Percentiles rank a stretch among this genome's conserved stretches.
phyloP scores from a whole-genome alignment of 2,888 invertebrate species.

The Tetheella fluctuosa region DNA sequence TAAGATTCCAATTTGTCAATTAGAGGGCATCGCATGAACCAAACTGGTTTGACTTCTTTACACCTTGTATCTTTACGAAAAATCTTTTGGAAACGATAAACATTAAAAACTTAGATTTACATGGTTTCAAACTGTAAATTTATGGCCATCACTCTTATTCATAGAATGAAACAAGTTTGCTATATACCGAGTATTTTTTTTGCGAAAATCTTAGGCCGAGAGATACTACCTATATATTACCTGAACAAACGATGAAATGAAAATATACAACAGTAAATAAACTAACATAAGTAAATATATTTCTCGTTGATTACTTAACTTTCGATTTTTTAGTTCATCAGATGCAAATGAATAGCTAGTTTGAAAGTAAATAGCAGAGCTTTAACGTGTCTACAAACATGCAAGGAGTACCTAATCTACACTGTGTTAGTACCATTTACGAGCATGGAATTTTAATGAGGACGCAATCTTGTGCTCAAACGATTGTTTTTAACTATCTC shows the following conservation, averaged over 20 bases:
- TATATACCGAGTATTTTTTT: too few species aligned
- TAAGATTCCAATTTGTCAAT: constrained; percentile 90
- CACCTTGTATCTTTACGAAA: constrained; percentile 70
- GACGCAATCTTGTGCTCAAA: constrained; percentile 18
- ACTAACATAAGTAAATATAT: background rate
- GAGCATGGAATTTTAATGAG: constrained; percentile 27
- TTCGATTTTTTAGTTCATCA: background rate
- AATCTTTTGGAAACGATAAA: constrained; percentile 49
- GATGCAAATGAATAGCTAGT: background rate
- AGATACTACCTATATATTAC: background rate
- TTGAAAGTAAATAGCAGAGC: background rate
- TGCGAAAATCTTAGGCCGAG: too few species aligned
- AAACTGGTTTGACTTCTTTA: constrained; percentile 81
- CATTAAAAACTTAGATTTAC: background rate
- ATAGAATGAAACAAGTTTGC: too few species aligned
- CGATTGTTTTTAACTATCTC: constrained; percentile 11
- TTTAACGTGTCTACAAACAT: constrained; percentile 7
- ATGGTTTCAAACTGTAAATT: background rate
- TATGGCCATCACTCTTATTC: too few species aligned
- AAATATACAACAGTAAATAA: background rate
- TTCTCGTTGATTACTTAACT: background rate
- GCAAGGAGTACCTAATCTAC: background rate
- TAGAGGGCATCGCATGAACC: constrained; percentile 82
- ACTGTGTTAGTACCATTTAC: constrained; percentile 17
- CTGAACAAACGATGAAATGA: background rate